These are phyloP conservation scores for Auanema freiburgensis DNA, from an alignment of 2,888 invertebrate species.

Conservation along the genomic window DNA sequence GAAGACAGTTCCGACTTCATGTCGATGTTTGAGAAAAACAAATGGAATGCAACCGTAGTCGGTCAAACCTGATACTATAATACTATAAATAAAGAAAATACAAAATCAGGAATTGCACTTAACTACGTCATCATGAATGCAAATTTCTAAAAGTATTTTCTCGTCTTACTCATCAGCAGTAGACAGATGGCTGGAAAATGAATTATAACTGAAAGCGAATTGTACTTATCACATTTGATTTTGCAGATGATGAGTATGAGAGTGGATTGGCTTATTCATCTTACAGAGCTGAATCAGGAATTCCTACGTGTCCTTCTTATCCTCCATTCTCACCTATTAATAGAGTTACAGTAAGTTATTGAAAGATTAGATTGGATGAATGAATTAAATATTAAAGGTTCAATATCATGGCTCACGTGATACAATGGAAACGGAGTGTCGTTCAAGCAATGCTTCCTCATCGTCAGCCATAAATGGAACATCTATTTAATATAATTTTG, in stretches of 20 bases:
- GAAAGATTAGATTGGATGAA: background rate
- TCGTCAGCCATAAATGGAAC: slow-evolving; percentile 4
- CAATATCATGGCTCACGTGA: slow-evolving; percentile 20
- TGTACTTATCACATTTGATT: too few relatives aligned
- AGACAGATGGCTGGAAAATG: background rate
- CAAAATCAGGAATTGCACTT: background rate
- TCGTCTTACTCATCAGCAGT: background rate
- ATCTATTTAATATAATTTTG: background rate
- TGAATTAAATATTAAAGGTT: slow-evolving; percentile 7
- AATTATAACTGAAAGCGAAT: background rate
- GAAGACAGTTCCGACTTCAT: too few relatives aligned
- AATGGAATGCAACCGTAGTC: background rate
- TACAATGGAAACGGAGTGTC: slow-evolving; percentile 16
- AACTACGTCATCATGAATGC: background rate
- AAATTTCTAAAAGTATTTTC: background rate
- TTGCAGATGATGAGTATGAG: slow-evolving; percentile 34
- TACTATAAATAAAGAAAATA: background rate
- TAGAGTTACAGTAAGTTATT: slow-evolving; percentile 37
- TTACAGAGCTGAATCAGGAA: slow-evolving; percentile 35
- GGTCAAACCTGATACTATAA: background rate
- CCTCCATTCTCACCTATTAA: slow-evolving; percentile 45
- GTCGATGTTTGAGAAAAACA: too few relatives aligned
- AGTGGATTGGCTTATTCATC: slow-evolving; percentile 19
- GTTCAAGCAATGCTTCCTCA: slow-evolving; percentile 16
- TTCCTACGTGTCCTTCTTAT: slow-evolving; percentile 43